A percentile compares a stretch with the other conserved stretches of the same genome.
Evolutionary conservation across 2,113 vertebrate species (phyloP).

Genomic region (Carassius carassius): DNA sequence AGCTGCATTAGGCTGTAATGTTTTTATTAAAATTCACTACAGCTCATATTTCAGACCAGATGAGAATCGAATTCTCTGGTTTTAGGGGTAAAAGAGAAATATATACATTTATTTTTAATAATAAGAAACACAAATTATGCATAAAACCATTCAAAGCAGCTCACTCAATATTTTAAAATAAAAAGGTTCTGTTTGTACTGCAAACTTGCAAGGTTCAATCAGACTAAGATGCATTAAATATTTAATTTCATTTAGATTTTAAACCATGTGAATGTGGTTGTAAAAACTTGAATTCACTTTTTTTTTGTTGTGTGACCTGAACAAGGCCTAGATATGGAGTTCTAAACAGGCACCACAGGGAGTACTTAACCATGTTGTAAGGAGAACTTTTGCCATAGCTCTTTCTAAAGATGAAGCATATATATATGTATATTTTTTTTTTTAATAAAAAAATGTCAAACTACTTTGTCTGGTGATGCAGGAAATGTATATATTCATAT

Average conservation of each 20-base stretch:
- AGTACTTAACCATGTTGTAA: too few species aligned
- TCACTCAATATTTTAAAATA: neutral
- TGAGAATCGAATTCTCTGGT: neutral
- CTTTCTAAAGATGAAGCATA: too few species aligned
- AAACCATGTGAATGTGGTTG: neutral
- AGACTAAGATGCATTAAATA: neutral
- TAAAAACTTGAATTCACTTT: too few species aligned
- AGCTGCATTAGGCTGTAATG: neutral
- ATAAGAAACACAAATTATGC: too few species aligned
- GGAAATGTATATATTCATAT: too few species aligned
- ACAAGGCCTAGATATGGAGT: neutral
- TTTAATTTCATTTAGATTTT: neutral
- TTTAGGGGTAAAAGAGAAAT: neutral
- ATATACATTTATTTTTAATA: too few species aligned
- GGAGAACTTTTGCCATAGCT: too few species aligned
- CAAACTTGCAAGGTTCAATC: too few species aligned
- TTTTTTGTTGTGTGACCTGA: neutral
- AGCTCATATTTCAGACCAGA: neutral
- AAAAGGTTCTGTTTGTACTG: neutral
- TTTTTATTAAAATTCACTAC: constrained; percentile 9
- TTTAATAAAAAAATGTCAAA: too few species aligned
- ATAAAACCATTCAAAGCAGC: neutral
- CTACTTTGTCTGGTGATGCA: too few species aligned
- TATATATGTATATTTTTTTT: too few species aligned
- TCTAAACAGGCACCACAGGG: too few species aligned